These are phyloP conservation scores for Shinisaurus crocodilurus DNA, from an alignment of 2,113 vertebrate species.

Conservation along the genomic window DNA sequence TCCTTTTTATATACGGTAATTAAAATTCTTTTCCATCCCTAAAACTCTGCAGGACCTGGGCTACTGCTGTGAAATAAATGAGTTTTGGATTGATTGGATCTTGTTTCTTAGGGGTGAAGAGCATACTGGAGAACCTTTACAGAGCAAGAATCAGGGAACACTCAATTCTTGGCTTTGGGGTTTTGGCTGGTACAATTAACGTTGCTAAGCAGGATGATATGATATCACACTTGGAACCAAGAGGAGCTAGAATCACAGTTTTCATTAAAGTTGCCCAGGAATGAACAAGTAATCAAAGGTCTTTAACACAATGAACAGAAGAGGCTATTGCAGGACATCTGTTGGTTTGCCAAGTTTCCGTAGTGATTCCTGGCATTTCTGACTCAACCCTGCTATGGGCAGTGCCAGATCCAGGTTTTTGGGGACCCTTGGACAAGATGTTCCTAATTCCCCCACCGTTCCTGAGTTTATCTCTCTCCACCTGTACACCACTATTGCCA, in stretches of 20 bases:
- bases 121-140: slow-evolving; percentile 31
- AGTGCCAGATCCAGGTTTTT: neutral
- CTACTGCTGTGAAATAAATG: slow-evolving; percentile 42
- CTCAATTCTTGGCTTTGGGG: slow-evolving; percentile 33
- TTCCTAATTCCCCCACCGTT: neutral
- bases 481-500: neutral
- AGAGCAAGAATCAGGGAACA: slow-evolving; percentile 27
- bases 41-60: slow-evolving; percentile 30
- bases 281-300: slow-evolving; percentile 42
- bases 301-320: slow-evolving; percentile 15
- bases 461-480: neutral
- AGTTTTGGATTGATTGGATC: slow-evolving; percentile 22
- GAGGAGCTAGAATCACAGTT: slow-evolving; percentile 1
- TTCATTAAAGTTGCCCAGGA: slow-evolving; percentile 25
- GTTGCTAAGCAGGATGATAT: slow-evolving; percentile 51
- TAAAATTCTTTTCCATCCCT: slow-evolving; percentile 21
- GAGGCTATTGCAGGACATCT: slow-evolving; percentile 24
- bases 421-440: neutral
- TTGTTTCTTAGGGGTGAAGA: slow-evolving; percentile 24
- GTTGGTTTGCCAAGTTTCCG: slow-evolving; percentile 25
- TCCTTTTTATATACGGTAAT: slow-evolving; percentile 35
- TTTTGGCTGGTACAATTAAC: slow-evolving; percentile 9
- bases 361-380: neutral
- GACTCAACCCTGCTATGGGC: slow-evolving; percentile 24
- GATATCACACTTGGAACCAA: slow-evolving; percentile 53